These are phyloP conservation scores for Hyles vespertilio DNA, from an alignment of 1,140 invertebrate species.

Conservation along the genomic window DNA sequence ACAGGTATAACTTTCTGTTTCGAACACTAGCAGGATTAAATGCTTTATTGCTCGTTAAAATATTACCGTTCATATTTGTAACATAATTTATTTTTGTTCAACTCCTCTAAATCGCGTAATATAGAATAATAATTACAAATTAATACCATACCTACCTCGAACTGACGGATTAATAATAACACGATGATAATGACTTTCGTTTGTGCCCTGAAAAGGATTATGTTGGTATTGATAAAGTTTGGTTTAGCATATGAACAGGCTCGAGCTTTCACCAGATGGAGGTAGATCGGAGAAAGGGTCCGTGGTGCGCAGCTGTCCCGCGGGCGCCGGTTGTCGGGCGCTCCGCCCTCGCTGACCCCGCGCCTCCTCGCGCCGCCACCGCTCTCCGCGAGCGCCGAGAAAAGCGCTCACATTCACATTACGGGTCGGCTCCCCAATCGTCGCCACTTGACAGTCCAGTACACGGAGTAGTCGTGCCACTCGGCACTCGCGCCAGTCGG, in stretches of 20 bases:
- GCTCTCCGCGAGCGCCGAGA: constrained; percentile 35
- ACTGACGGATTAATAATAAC: too few relatives aligned
- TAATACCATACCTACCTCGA: too few relatives aligned
- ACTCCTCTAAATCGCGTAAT: too few relatives aligned
- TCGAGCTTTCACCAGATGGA: constrained; percentile 57
- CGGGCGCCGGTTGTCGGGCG: constrained; percentile 48
- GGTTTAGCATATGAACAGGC: constrained; percentile 19
- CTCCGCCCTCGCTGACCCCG: constrained; percentile 59
- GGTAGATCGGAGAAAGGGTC: constrained; percentile 60
- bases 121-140: too few relatives aligned
- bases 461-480: constrained; percentile 6
- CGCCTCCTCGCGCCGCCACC: constrained; percentile 23
- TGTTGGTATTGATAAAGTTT: background rate
- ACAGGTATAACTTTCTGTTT: too few relatives aligned
- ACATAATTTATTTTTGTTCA: too few relatives aligned
- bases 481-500: constrained; percentile 35
- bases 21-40: too few relatives aligned
- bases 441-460: constrained; percentile 20
- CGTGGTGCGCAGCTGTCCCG: constrained; percentile 64
- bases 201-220: background rate
- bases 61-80: too few relatives aligned
- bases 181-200: too few relatives aligned
- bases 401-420: constrained; percentile 29
- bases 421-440: constrained; percentile 27
- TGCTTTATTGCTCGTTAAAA: too few relatives aligned